Conservation (phyloP, 2,797 vertebrate species). For the Odontamblyopus lacepedii region DNA sequence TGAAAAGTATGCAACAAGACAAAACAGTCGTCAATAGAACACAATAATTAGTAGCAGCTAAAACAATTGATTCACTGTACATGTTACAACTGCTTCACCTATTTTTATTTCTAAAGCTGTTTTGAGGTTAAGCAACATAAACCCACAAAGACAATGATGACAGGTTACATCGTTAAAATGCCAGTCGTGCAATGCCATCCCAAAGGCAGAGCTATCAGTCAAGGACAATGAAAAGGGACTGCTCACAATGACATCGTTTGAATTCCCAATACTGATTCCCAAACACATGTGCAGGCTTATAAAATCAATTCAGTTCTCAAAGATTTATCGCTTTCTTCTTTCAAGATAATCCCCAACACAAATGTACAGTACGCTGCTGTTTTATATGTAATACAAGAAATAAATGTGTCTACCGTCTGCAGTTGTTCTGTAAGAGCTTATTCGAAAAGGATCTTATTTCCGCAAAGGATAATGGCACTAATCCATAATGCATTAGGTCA, state of each 20-base stretch:
- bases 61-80: neutral
- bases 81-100: neutral
- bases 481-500: conserved; percentile 54
- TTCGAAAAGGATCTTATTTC: conserved; percentile 34
- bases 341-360: neutral
- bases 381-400: neutral
- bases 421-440: conserved; percentile 26
- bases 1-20: neutral
- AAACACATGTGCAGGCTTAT: conserved; percentile 3
- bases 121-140: conserved; percentile 6
- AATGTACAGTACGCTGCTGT: conserved; percentile 7
- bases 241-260: conserved; percentile 13
- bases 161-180: conserved; percentile 17
- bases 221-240: conserved; percentile 13
- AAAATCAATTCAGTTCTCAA: conserved; percentile 1
- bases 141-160: conserved; percentile 8
- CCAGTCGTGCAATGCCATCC: conserved; percentile 15
- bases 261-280: neutral
- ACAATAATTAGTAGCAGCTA: neutral
- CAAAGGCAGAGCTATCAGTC: conserved; percentile 15
- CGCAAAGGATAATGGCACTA: conserved; percentile 31
- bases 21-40: neutral
- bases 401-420: conserved; percentile 7
- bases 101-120: neutral
- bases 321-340: conserved; percentile 1